Base-by-base conservation (phyloP, 1,140 invertebrate species). In the Megalonaias nervosa region DNA sequence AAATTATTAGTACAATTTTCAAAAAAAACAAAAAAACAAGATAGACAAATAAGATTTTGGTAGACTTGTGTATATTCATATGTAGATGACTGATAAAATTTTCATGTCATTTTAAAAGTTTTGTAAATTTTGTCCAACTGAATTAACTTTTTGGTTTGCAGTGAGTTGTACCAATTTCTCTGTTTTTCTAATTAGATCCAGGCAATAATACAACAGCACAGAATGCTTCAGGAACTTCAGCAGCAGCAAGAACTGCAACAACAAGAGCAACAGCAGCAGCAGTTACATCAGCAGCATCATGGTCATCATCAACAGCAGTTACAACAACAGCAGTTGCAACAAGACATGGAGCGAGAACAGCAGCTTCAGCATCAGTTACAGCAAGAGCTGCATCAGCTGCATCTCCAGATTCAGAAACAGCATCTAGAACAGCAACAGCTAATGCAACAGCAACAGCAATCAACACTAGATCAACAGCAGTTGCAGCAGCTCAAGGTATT, bases 301-400 rank as follows among this genome's bases (percentile, higher is more conserved):
- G 83, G 67, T 76, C 85, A 74, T 81, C 84, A 79, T 77, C 79
- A 67, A 96, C 95, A 6, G 95, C 95, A 67, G 95, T 95, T 19
- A 92, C 92, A 57, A 64, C 82, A 85, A 58, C 81, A 85, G 60
- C 81, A 83, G 65, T 80, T 77, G 48, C 73, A 79, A 55, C 81
- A 85, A 55, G 70, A 80, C 16, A 73, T 77, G 57, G 74, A 81
- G 72, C 65, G 75, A 56, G 67, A 77, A 57, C 82, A 80, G 31
- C 80, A 77, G 55, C 57, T 57, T n/a, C 77, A 75, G 26, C 79
- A 71, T 6, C 78, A 82, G 55, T 77, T 74, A 56, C 65, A 67
- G 31, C 74, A 72, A 19, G 15, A 26, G 26, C 58, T 48, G 38
- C 73, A 64, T 17, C 74, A 76, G 31, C 80, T 75, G 26, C 76